A percentile compares a stretch with the other conserved stretches of the same genome.
These are phyloP conservation scores for Leptinotarsa rubiginosa DNA, from an alignment of 2,888 invertebrate species.

Conservation along the genomic window DNA sequence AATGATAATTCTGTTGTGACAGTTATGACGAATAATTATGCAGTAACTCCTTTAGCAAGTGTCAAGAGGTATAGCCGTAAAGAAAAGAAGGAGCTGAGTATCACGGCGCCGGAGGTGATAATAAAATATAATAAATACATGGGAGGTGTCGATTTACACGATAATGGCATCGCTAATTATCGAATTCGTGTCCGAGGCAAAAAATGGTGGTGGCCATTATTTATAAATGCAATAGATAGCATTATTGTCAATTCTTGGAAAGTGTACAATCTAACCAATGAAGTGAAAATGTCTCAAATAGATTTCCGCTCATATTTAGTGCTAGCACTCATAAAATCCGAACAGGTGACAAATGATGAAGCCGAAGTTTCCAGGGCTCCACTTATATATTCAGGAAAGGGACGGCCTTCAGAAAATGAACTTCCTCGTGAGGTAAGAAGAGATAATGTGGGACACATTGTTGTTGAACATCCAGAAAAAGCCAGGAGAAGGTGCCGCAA, in stretches of 20 bases:
- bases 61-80: conserved; percentile 9
- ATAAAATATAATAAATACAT: conserved; percentile 12
- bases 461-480: neutral
- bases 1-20: neutral
- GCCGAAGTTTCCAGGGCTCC: neutral
- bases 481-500: neutral
- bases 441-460: neutral
- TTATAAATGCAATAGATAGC: conserved; percentile 18
- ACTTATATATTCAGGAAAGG: too few relatives aligned
- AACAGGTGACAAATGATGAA: neutral
- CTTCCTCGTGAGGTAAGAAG: neutral
- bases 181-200: conserved; percentile 10
- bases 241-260: conserved; percentile 22
- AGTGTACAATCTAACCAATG: conserved; percentile 10
- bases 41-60: neutral
- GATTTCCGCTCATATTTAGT: conserved; percentile 4
- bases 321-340: neutral
- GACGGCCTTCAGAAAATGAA: too few relatives aligned
- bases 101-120: neutral
- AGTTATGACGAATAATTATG: neutral
- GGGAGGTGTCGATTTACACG: too few relatives aligned
- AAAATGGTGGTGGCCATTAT: conserved; percentile 29
- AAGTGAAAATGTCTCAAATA: conserved; percentile 8
- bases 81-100: conserved; percentile 1
- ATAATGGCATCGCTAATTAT: conserved; percentile 13